Base-by-base conservation (phyloP, 2,888 invertebrate genomes). In the Plagiodera versicolora region DNA sequence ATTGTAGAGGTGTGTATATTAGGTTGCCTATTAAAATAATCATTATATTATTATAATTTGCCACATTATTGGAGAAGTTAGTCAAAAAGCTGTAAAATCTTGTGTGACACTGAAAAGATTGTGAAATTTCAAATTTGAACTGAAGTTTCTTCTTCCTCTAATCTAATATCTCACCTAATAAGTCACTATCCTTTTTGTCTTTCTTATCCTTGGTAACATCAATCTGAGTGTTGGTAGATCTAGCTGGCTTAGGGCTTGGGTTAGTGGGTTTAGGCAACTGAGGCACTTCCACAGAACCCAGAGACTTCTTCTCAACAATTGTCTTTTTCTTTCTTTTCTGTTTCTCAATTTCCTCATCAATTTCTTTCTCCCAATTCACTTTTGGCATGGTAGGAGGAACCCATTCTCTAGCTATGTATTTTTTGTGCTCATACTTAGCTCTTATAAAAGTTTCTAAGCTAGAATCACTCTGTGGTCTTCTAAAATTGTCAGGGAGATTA, bases 321-420 rank as follows among this genome's bases (percentile, higher is more conserved):
- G 78, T 75, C 79, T 93, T 92, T 85, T 93, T 93, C 82, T 92
- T 91, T 71, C 90, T 86, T 74, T 91, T 92, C 74, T 89, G 90
- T 66, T 86, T 85, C 75, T 93, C 93, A 52, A 91, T 86, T 80
- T 68, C 68, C 16, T 68, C 68, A 46, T 67, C 68, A 19, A 68
- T 68, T 51, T 68, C 68, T 45, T 92, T 91, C 71, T 92, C 94
- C 85, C 89, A 89, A 77, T 89, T 88, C 9, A 75, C 75, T 81
- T 93, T 92, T 4, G 94, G 94, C 70, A 90, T 81, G 5, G 90
- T 85, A 11, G 93, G 94, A 44, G 91, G 93, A 53, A 97, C 92
- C 96, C 96, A 98, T 82, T 98, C 98, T 73, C 91, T 89, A n/a
- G 98, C 98, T 74, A 98, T 94, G 80, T 97, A 99, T 79, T 98